Base-by-base conservation (phyloP, 2,888 invertebrate genomes). In the Papilio elwesi region DNA sequence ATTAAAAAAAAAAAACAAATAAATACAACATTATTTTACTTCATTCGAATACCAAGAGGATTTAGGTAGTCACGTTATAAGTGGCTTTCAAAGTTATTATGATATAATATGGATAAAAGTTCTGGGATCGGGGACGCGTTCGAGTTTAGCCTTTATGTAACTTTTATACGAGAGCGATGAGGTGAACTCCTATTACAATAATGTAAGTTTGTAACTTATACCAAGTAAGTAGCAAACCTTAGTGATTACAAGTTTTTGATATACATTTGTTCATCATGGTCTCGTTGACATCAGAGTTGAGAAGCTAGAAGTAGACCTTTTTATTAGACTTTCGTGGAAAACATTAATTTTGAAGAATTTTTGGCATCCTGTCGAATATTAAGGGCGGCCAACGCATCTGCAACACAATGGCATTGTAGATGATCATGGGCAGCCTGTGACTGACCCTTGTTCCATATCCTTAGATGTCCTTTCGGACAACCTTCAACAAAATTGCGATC, bases 51-150 rank as follows among this genome's bases (percentile, higher is more conserved):
- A 52, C 15, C 9, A 10, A 15, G 15, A 55, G 11, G 55, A 55
- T 43, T 43, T 43, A 43, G 43, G 43, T 43, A 43, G 11, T 36
- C 26, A 36, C 26, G 12, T 57, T 11, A 43, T 62, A 62, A 43
- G 59, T 43, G 15, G 59, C 59, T 62, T 43, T 62, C 43, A 62
- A 62, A 62, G 43, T 59, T 59, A 38, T 59, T 62, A 62, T 62
- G 59, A 62, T 62, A 62, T 62, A 62, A 62, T 43, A 62, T 43
- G 59, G 15, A 62, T 38, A 38, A 62, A 43, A 62, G 10, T 62
- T 59, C 9, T n/a, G 59, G 43, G 38, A 62, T 62, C 15, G 59
- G 59, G 59, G 59, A 62, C 59, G 43, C 43, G 59, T 15, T 43
- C 55, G 26, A 43, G 38, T 59, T 59, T 59, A 62, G 15, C 43